Evolutionary conservation across 1,140 invertebrate genomes (phyloP).

Genomic region (Himalopsyche phryganea): DNA sequence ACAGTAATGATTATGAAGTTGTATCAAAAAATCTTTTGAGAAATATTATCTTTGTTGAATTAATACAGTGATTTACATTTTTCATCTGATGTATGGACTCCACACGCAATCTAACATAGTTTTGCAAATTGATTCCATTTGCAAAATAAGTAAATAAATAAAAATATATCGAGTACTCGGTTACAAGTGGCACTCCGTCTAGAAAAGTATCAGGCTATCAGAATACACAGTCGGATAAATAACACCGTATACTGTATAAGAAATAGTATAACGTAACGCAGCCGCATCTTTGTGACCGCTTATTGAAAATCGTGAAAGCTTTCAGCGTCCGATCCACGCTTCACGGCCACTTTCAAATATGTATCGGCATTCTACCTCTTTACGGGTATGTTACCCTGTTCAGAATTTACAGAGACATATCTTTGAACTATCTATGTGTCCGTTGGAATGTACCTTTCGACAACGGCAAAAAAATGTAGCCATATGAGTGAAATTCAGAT

Average conservation of each 20-base stretch:
- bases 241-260: neutral
- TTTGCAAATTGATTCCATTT: too few relatives aligned
- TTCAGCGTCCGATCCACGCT: conserved; percentile 9
- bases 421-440: too few relatives aligned
- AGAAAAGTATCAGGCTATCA: conserved; percentile 3
- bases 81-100: too few relatives aligned
- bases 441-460: too few relatives aligned
- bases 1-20: too few relatives aligned
- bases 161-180: conserved; percentile 3
- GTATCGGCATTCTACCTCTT: conserved; percentile 1
- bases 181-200: conserved; percentile 13
- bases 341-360: conserved; percentile 14
- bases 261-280: too few relatives aligned
- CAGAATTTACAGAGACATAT: neutral
- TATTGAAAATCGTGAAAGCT: conserved; percentile 28
- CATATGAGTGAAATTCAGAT: neutral
- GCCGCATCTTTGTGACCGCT: conserved; percentile 7
- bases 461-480: neutral
- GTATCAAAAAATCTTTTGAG: too few relatives aligned
- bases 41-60: too few relatives aligned
- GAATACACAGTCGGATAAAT: conserved; percentile 1
- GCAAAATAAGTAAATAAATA: neutral
- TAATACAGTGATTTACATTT: too few relatives aligned
- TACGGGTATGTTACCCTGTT: neutral
- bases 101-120: too few relatives aligned